Base-by-base conservation (phyloP, 2,797 vertebrate genomes). In the Pelodytes ibericus region DNA sequence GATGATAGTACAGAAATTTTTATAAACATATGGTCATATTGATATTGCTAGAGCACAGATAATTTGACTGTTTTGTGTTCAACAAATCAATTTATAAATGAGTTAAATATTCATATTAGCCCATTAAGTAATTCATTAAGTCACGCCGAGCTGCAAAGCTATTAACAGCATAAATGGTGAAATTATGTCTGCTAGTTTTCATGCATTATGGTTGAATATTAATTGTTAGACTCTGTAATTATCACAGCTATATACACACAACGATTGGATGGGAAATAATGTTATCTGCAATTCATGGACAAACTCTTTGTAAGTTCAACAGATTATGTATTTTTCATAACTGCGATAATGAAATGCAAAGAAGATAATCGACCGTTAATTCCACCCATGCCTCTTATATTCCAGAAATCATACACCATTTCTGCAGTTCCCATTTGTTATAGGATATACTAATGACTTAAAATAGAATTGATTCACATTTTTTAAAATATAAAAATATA, bases 91-190 rank as follows among this genome's bases (percentile, higher is more conserved):
- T 71, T 71, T 71, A 49, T 58, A 77, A 77, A 71, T 77, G 49
- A 71, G 75, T 77, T 71, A 65, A 72, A 71, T 77, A 77, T 77
- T 77, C 68, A 77, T 72, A 72, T 77, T 59, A 71, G 61, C 61
- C 59, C 39, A 71, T 77, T 71, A 71, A 71, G 27, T 58, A 71
- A 77, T 71, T 77, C 61, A 77, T 77, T 77, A 77, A 71, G 68
- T 64, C 60, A 71, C 31, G 22, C 27, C 58, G 51, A 58, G 68
- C 25, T 58, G 51, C 71, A 71, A 64, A 66, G 61, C 68, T 65
- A 59, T 65, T 72, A 72, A 47, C 49, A 59, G 39, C 75, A 60
- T 71, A 77, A 77, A 65, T 66, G 61, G 75, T 60, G 29, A 65
- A 72, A 71, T 77, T 77, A 72, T 72, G 53, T 58, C 47, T 64